These are phyloP conservation scores for Drosophila kikkawai DNA, from an alignment of 1,140 invertebrate genomes.

Conservation along the genomic window DNA sequence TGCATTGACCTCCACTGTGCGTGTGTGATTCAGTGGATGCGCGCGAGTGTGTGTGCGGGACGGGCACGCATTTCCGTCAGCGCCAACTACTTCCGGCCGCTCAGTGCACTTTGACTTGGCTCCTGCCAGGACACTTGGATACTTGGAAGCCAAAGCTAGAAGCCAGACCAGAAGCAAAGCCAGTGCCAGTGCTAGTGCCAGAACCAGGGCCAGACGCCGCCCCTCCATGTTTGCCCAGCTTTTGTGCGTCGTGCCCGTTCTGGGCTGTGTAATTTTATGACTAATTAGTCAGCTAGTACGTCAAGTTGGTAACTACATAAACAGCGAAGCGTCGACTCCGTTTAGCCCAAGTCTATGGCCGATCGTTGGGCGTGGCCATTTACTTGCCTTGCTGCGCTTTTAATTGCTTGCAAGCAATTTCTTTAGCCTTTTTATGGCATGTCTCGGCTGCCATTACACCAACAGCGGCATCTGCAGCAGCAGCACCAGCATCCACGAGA, in stretches of 20 bases:
- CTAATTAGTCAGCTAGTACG: conserved; percentile 78
- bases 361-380: conserved; percentile 69
- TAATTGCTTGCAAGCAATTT: conserved; percentile 75
- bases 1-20: background rate
- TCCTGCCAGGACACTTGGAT: conserved; percentile 28
- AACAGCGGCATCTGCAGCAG: background rate
- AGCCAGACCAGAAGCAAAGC: background rate
- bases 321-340: conserved; percentile 49
- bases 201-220: conserved; percentile 3
- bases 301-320: conserved; percentile 74
- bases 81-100: conserved; percentile 74
- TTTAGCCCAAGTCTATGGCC: conserved; percentile 67
- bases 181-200: background rate
- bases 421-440: conserved; percentile 66
- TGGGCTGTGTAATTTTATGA: conserved; percentile 77
- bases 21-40: conserved; percentile 1
- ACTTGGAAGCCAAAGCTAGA: conserved; percentile 6
- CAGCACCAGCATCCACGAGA: background rate
- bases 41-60: background rate
- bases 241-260: conserved; percentile 54
- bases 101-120: conserved; percentile 76
- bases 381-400: conserved; percentile 79
- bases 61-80: conserved; percentile 75
- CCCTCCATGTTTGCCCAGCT: conserved; percentile 52
- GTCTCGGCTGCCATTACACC: conserved; percentile 40